A percentile compares a stretch with the other conserved stretches of the same genome.
These are phyloP conservation scores for Eremobia ochroleuca DNA, from an alignment of 2,888 invertebrate genomes.

Conservation along the genomic window DNA sequence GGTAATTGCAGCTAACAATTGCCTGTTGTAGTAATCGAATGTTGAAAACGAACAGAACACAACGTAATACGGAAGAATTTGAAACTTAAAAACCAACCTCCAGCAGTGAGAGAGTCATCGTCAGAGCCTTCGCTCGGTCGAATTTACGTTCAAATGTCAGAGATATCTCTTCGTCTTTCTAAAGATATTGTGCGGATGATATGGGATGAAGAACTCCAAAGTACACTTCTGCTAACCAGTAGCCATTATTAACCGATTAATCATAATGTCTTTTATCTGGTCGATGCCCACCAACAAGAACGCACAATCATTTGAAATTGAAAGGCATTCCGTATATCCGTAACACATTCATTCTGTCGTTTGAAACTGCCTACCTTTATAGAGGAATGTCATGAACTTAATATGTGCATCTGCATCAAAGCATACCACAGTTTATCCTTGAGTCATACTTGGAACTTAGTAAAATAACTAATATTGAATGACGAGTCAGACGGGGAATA, in stretches of 20 bases:
- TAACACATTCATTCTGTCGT: neutral
- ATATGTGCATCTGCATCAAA: constrained; percentile 7
- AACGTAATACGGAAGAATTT: constrained; percentile 1
- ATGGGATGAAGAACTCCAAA: neutral
- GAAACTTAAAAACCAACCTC: neutral
- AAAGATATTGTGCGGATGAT: neutral
- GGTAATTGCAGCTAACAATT: constrained; percentile 64
- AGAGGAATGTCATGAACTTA: neutral
- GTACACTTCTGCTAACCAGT: neutral
- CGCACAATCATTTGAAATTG: neutral
- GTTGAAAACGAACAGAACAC: constrained; percentile 11
- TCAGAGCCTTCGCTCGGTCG: neutral
- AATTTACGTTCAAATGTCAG: neutral
- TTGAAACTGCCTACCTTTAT: neutral
- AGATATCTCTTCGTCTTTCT: neutral
- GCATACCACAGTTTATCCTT: constrained; percentile 23
- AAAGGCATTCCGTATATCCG: no score
- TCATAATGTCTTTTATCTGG: neutral
- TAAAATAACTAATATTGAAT: constrained; percentile 29
- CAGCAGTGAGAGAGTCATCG: neutral
- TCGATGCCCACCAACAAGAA: neutral
- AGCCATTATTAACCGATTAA: constrained; percentile 6
- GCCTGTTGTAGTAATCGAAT: constrained; percentile 21
- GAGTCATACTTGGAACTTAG: constrained; percentile 48
- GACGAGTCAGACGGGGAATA: constrained; percentile 13